Percentiles rank a stretch among this genome's conserved stretches.
These are phyloP conservation scores for Psittacula cyanocephala DNA, from an alignment of 2,113 vertebrate species.

Conservation along the genomic window DNA sequence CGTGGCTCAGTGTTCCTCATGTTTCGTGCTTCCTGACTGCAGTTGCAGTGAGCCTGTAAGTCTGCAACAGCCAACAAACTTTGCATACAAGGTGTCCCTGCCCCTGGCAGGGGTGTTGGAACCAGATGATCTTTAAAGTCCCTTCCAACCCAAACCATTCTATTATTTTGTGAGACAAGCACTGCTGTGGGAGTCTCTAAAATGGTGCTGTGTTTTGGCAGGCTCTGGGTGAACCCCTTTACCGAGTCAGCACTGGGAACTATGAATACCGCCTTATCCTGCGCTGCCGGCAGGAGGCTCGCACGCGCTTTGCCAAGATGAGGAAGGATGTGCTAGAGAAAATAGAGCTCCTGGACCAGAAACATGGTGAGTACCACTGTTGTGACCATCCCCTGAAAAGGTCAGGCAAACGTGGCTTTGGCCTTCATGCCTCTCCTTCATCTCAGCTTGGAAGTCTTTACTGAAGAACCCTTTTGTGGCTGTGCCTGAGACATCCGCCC, in stretches of 20 bases:
- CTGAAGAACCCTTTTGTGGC: background rate
- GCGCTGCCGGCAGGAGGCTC: slow-evolving; percentile 95
- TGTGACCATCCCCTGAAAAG: background rate
- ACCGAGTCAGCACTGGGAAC: slow-evolving; percentile 95
- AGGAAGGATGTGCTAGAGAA: slow-evolving; percentile 98
- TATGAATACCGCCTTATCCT: slow-evolving; percentile 95
- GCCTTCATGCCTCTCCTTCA: background rate
- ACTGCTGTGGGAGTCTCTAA: background rate
- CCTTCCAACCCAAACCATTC: background rate
- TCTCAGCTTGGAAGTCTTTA: background rate
- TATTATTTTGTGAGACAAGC: background rate
- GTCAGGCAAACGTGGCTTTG: background rate
- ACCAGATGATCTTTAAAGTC: background rate
- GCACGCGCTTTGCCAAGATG: slow-evolving; percentile 94
- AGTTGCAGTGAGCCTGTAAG: background rate
- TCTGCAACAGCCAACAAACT: background rate
- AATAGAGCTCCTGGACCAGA: slow-evolving; percentile 97
- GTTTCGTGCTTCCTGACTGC: background rate
- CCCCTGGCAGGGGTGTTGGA: background rate
- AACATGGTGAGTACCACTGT: slow-evolving; percentile 83
- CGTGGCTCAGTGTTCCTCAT: accelerated
- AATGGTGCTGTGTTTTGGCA: background rate
- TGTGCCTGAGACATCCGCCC: accelerated
- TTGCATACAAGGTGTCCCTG: background rate
- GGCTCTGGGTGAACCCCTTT: slow-evolving; percentile 94